A percentile compares a stretch with the other conserved stretches of the same genome.
These are phyloP conservation scores for Pangasius mekongensis DNA, from an alignment of 2,797 vertebrate genomes.

Conservation along the genomic window DNA sequence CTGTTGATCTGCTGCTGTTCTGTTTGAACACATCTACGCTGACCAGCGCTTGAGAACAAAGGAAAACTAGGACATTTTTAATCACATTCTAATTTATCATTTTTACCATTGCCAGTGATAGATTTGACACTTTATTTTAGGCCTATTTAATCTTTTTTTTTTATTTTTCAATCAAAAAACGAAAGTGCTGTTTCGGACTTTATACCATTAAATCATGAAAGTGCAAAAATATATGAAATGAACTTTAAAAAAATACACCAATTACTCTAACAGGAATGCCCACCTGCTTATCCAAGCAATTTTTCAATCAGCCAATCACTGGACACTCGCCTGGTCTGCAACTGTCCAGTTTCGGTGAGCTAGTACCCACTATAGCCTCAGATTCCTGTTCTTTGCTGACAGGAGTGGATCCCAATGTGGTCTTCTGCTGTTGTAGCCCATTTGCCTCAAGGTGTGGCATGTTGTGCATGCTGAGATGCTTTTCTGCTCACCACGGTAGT, in stretches of 20 bases:
- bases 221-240: neutral
- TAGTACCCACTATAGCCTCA: neutral
- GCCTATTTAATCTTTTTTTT: neutral
- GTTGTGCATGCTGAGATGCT: neutral
- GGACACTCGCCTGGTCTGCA: neutral
- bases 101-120: neutral
- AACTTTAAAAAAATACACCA: neutral
- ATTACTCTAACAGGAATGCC: neutral
- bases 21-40: neutral
- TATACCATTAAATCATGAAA: neutral
- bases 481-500: slow-evolving; percentile 2
- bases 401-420: neutral
- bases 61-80: neutral
- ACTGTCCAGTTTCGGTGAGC: neutral
- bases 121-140: neutral
- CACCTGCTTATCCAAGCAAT: neutral
- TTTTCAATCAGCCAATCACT: neutral
- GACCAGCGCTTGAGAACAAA: neutral
- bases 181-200: neutral
- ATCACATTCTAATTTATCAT: neutral
- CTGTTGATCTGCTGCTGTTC: neutral
- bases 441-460: neutral
- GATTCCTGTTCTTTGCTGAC: neutral
- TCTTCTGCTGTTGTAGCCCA: neutral
- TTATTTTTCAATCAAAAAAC: neutral